Percentiles rank a stretch among this genome's conserved stretches.
These are phyloP conservation scores for Rhopalosiphum maidis DNA, from an alignment of 1,140 invertebrate species.

Conservation along the genomic window DNA sequence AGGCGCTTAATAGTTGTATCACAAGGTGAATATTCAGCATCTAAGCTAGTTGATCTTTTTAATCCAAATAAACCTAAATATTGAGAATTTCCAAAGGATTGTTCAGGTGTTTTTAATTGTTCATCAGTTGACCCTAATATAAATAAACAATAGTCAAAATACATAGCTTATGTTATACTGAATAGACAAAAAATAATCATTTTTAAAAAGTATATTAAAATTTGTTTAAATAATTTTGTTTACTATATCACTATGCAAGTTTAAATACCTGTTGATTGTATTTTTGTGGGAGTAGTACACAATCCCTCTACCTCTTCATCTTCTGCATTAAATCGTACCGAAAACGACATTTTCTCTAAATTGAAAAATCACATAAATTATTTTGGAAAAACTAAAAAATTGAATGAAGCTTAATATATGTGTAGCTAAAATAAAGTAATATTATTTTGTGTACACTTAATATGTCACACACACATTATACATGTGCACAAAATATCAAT, in stretches of 20 bases:
- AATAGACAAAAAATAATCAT: not conserved
- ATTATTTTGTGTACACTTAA: not conserved
- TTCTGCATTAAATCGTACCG: slow-evolving; percentile 60
- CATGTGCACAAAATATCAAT: not conserved
- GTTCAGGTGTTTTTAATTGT: slow-evolving; percentile 33
- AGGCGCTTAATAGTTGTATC: slow-evolving; percentile 43
- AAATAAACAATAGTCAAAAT: not conserved
- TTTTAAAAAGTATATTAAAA: not conserved
- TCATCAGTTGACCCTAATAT: slow-evolving; percentile 37
- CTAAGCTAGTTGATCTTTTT: slow-evolving; percentile 43
- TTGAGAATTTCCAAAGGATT: slow-evolving; percentile 29
- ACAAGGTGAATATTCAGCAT: slow-evolving; percentile 47
- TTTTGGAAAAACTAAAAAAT: not conserved
- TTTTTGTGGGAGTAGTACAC: slow-evolving; percentile 40
- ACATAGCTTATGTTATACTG: not conserved
- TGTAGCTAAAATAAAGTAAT: not conserved
- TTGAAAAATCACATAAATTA: not conserved
- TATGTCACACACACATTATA: not conserved
- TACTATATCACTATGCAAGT: slow-evolving; percentile 9
- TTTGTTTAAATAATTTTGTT: slow-evolving; percentile 16
- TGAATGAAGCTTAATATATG: not conserved
- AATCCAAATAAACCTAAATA: slow-evolving; percentile 42
- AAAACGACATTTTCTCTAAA: slow-evolving; percentile 59
- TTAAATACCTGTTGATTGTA: slow-evolving; percentile 34
- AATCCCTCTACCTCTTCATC: slow-evolving; percentile 60